Evolutionary conservation across 2,888 invertebrate species (phyloP), one percentile per base, ranked within the genome.

Genomic region (Morpho deidamia): DNA sequence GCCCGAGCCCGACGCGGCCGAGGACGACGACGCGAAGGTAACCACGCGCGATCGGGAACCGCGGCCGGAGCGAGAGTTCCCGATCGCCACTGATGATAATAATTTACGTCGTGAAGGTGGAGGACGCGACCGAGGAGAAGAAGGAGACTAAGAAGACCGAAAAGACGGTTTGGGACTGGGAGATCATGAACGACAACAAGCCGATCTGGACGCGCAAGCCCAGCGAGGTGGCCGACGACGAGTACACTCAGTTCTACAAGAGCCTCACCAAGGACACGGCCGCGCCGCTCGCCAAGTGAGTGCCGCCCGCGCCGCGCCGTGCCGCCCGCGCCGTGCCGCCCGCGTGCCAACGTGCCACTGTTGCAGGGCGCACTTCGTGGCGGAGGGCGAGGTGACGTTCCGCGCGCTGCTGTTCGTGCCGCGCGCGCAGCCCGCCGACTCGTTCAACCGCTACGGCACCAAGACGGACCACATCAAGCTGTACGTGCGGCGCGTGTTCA

Each of bases 311-410:
- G 23, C 23, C 23, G 23, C 5, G 23, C 23, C 23, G 23, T 23
- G 23, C 23, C 23, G 23, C 23, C 23, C 23, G 23, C 23, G 23
- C 23, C 23, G 23, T 23, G 23, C 23, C 23, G 23, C 23, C n/a
- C 23, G 5, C 23, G 23, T 23, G 23, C 23, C 23, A 23, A 3
- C 14, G 14, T 5, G 23, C 23, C 23, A 5, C 23, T 23, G 23
- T 23, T 2, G 23, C 23, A 23, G 78, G 76, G 95, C 95, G 7
- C 99, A 99, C 88, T 99, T 99, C 83, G 93, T 97, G 59, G 99
- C 99, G 23, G 99, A 99, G 89, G 99, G 99, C 60, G 99, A 99
- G 91, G 99, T 99, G 7, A 97, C 98, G 7, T 99, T 99, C 91
- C 99, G 98, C 81, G 96, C 99, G 55, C 92, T 99, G 62, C 90